These are phyloP conservation scores for Allophyes oxyacanthae DNA, from an alignment of 2,888 invertebrate genomes.

Conservation along the genomic window DNA sequence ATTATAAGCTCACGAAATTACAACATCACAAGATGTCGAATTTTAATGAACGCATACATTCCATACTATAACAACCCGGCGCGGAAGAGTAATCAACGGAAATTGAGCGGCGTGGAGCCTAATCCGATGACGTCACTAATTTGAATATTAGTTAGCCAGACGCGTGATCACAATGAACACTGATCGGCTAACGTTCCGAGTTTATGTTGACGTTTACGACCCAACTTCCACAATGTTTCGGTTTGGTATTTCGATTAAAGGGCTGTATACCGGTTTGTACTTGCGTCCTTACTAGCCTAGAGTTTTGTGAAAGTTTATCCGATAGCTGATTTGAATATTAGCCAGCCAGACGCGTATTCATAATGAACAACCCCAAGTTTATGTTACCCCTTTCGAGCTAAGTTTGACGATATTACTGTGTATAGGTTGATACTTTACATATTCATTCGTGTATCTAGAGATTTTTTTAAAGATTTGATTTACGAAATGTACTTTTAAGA, in stretches of 20 bases:
- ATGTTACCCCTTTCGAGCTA: too few species aligned
- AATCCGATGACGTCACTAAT: constrained; percentile 70
- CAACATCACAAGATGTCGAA: constrained; percentile 40
- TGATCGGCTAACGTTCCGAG: constrained; percentile 44
- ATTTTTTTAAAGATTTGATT: too few species aligned
- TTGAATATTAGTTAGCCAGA: constrained; percentile 65
- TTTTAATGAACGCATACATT: constrained; percentile 39
- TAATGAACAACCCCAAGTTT: too few species aligned
- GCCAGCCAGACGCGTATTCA: too few species aligned
- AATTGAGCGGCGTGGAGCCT: constrained; percentile 57
- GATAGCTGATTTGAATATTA: not conserved
- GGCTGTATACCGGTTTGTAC: constrained; percentile 36
- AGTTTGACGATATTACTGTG: too few species aligned
- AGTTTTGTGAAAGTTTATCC: constrained; percentile 24
- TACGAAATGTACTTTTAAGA: too few species aligned
- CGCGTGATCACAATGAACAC: constrained; percentile 59
- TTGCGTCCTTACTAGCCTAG: constrained; percentile 8
- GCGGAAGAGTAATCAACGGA: constrained; percentile 59
- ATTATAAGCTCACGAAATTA: constrained; percentile 16
- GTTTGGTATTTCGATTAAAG: constrained; percentile 57
- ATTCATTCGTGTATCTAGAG: too few species aligned
- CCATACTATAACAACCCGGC: constrained; percentile 26
- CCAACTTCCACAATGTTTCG: constrained; percentile 60
- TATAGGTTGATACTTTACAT: too few species aligned
- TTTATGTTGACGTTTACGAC: constrained; percentile 63